Conservation (phyloP, 2,797 vertebrate genomes). For the Melopsittacus undulatus region DNA sequence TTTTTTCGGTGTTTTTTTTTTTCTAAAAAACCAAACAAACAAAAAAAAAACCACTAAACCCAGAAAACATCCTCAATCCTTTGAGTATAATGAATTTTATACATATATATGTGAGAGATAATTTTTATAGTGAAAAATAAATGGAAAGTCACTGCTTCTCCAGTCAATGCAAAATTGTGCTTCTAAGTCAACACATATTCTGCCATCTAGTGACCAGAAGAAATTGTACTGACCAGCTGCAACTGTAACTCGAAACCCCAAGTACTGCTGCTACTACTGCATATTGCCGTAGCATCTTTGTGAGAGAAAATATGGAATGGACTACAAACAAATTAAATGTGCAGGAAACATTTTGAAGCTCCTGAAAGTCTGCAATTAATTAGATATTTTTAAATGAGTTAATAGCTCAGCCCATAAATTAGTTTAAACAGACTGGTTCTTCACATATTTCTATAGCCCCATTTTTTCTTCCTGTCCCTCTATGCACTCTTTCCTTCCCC, state of each 20-base stretch:
- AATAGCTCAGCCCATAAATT: not conserved
- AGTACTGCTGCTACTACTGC: not conserved
- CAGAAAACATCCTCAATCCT: not conserved
- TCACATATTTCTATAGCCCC: not conserved
- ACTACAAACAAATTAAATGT: not conserved
- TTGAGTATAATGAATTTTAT: not conserved
- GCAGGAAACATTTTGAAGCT: not conserved
- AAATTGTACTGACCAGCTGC: conserved; percentile 19
- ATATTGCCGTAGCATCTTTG: not conserved
- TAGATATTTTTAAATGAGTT: not conserved
- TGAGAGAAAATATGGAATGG: not conserved
- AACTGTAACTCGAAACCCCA: not conserved
- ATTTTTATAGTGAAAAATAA: not conserved
- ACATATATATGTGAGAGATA: not conserved
- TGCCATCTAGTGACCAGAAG: conserved; percentile 73
- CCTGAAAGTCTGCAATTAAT: not conserved
- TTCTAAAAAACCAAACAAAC: not conserved
- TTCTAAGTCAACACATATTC: conserved; percentile 43
- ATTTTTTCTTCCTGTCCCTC: not conserved
- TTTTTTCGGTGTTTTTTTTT: too few species aligned
- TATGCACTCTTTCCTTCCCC: not conserved
- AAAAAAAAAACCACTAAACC: not conserved
- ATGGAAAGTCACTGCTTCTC: not conserved
- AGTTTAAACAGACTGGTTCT: not conserved
- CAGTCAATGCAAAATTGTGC: not conserved